Percentiles rank a stretch among this genome's conserved stretches.
These are phyloP conservation scores for Monochamus saltuarius DNA, from an alignment of 1,140 invertebrate genomes.

Conservation along the genomic window DNA sequence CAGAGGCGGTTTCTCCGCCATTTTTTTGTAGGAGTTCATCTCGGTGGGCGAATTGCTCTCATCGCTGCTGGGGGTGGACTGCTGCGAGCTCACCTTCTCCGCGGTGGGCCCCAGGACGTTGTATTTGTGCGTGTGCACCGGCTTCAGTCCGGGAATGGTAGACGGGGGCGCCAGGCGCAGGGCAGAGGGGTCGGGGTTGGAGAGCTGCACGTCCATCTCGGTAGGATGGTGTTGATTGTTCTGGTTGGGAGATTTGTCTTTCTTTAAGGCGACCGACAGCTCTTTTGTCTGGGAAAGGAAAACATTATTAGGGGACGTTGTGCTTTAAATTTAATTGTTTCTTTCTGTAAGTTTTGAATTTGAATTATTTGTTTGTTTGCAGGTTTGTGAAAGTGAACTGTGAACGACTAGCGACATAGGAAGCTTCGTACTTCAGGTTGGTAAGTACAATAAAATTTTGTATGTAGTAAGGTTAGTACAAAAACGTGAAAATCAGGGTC, in stretches of 20 bases:
- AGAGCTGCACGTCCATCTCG: slow-evolving; percentile 59
- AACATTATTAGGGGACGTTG: too few relatives aligned
- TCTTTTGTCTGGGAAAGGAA: slow-evolving; percentile 40
- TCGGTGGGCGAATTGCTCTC: slow-evolving; percentile 87
- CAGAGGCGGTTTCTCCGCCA: slow-evolving; percentile 78
- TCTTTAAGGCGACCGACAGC: slow-evolving; percentile 39
- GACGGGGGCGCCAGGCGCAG: slow-evolving; percentile 56
- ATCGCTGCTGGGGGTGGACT: slow-evolving; percentile 76
- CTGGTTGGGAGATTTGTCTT: slow-evolving; percentile 33
- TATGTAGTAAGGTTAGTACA: too few relatives aligned
- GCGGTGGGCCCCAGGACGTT: slow-evolving; percentile 53
- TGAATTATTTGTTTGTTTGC: too few relatives aligned
- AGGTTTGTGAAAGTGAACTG: too few relatives aligned
- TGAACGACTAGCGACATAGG: too few relatives aligned
- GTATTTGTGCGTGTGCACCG: slow-evolving; percentile 55
- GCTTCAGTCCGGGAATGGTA: slow-evolving; percentile 57
- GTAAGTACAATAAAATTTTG: too few relatives aligned
- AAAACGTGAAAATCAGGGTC: too few relatives aligned
- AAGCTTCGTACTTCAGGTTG: too few relatives aligned
- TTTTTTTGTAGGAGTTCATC: slow-evolving; percentile 79
- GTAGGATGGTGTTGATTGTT: slow-evolving; percentile 39
- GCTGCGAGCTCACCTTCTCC: slow-evolving; percentile 57
- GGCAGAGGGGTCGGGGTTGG: slow-evolving; percentile 54
- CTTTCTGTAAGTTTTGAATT: too few relatives aligned
- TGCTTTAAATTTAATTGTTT: too few relatives aligned